Conservation (phyloP, 2,888 invertebrate genomes). For the Acleris literana region DNA sequence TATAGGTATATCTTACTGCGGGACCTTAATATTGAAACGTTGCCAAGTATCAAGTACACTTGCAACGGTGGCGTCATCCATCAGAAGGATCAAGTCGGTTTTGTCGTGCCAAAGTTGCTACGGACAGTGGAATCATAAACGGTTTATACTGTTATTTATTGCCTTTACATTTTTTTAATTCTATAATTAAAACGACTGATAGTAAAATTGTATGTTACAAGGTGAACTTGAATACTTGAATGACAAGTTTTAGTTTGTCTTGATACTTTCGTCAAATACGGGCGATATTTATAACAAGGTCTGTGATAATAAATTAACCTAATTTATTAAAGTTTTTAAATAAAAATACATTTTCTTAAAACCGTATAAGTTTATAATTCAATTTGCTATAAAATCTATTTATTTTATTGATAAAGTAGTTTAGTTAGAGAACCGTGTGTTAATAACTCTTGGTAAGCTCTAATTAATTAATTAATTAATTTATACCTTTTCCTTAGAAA, state of each 20-base stretch:
- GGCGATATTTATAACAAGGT: background rate
- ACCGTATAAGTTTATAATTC: no score
- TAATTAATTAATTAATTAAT: no score
- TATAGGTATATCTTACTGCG: slow-evolving; percentile 33
- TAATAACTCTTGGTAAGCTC: no score
- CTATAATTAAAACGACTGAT: background rate
- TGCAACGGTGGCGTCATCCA: slow-evolving; percentile 25
- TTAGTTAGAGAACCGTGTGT: no score
- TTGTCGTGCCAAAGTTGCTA: slow-evolving; percentile 23
- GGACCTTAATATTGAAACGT: slow-evolving; percentile 37
- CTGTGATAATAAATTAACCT: no score
- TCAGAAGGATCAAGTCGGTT: slow-evolving; percentile 33
- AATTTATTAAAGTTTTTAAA: no score
- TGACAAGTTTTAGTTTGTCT: background rate
- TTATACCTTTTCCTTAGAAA: no score
- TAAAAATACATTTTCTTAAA: no score
- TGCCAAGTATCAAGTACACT: slow-evolving; percentile 37
- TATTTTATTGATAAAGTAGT: no score
- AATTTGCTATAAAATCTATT: no score
- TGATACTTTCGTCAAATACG: background rate
- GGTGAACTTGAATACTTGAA: background rate
- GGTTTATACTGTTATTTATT: background rate
- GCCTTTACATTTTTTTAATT: background rate
- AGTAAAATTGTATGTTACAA: background rate
- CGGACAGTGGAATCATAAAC: slow-evolving; percentile 9